These are phyloP conservation scores for Eulemur albifrons DNA, from an alignment of 2,797 vertebrate species.

Conservation along the genomic window DNA sequence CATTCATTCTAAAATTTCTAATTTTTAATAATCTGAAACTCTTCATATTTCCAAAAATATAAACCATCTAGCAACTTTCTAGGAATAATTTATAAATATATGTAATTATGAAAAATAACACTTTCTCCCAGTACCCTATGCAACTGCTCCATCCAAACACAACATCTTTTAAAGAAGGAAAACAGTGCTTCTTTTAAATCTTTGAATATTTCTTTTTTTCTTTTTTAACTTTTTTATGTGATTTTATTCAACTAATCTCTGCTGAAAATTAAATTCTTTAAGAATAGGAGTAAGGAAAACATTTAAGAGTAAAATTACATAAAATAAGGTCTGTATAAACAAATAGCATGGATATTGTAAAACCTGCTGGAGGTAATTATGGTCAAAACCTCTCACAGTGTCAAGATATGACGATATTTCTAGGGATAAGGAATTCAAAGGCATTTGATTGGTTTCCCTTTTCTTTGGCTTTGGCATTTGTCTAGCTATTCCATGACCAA, in stretches of 20 bases:
- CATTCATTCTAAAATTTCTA: background rate
- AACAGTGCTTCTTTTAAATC: background rate
- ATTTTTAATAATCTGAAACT: background rate
- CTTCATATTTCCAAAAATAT: constrained; percentile 18
- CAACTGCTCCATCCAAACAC: background rate
- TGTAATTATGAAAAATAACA: background rate
- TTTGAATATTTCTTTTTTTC: background rate
- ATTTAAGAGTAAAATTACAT: background rate
- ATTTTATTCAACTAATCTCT: constrained; percentile 33
- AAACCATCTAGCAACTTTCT: background rate
- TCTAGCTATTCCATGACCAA: background rate
- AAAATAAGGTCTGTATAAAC: background rate
- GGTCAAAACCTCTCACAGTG: background rate
- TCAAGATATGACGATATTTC: background rate
- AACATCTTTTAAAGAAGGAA: background rate
- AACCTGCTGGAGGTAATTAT: background rate
- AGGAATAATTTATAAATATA: constrained; percentile 1
- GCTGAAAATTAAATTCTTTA: constrained; percentile 46
- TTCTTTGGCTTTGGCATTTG: background rate
- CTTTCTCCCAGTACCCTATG: background rate
- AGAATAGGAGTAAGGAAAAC: background rate
- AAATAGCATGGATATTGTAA: background rate
- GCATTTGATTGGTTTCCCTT: background rate
- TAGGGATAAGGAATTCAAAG: background rate
- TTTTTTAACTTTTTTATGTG: background rate